These are phyloP conservation scores for Temnothorax nylanderi DNA, from an alignment of 1,140 invertebrate species.

Conservation along the genomic window DNA sequence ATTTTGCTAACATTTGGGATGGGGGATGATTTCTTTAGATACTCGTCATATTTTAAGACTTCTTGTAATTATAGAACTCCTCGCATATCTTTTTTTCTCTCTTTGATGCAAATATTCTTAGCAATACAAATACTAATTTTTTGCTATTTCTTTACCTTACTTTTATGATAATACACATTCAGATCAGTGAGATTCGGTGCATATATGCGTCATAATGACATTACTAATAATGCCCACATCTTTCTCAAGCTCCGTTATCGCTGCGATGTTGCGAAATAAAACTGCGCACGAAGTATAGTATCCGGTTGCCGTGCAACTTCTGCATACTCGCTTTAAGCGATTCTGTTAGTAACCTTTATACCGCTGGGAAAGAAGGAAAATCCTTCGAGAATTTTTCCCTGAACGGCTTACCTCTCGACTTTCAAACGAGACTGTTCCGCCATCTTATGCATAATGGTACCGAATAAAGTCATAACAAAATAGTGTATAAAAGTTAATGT, in stretches of 20 bases:
- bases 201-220: neutral
- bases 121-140: neutral
- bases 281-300: constrained; percentile 24
- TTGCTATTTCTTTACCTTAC: neutral
- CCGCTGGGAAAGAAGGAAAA: constrained; percentile 52
- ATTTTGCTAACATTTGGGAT: neutral
- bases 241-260: constrained; percentile 10
- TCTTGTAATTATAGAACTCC: neutral
- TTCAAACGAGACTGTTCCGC: constrained; percentile 46
- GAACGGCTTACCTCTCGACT: constrained; percentile 50
- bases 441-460: constrained; percentile 24
- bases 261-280: constrained; percentile 25
- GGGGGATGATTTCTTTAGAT: neutral
- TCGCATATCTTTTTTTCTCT: neutral
- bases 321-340: constrained; percentile 58
- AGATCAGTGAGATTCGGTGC: neutral
- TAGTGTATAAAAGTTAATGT: constrained; percentile 19
- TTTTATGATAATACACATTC: neutral
- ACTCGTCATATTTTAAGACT: neutral
- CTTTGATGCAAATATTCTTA: neutral
- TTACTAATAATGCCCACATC: constrained; percentile 3
- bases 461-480: constrained; percentile 25
- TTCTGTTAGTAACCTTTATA: constrained; percentile 73
- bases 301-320: constrained; percentile 53
- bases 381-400: constrained; percentile 50